Base-by-base conservation (phyloP, 2,797 vertebrate genomes). In the Miopithecus talapoin region DNA sequence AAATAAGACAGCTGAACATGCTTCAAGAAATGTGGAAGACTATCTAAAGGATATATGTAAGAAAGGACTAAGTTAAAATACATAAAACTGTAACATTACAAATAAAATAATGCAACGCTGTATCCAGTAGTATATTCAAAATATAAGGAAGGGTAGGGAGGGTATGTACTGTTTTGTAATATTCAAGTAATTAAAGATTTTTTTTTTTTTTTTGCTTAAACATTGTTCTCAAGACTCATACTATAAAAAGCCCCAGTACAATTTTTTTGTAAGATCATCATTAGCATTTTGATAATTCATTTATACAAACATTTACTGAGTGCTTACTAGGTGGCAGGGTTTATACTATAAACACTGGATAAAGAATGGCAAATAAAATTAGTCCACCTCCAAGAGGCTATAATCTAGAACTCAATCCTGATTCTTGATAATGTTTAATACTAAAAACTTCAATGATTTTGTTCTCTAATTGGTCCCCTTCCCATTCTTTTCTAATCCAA, bases 401-500 rank as follows among this genome's bases (percentile, higher is more conserved):
- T 43, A 91, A 85, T 85, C 24, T 76, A 79, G 22, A 96, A 95
- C 55, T 64, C 86, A 41, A 96, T 57, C 59, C 41, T 79, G 19
- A 88, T 72, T 95, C 41, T 43, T 72, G 39, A 78, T n/a, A 55
- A 91, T 46, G 53, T 95, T 95, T 91, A 93, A 57, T 50, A 75
- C 46, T 43, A 96, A 57, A 97, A 89, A 80, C 26, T 57, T 87
- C 14, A 72, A n/a, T 26, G 33, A 41, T 33, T 89, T 89, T 33
- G 79, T 93, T 30, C 55, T 74, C 24, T 83, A 22, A 97, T 61
- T 90, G 84, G 61, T 79, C 21, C 53, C 61, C 79, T 94, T 95
- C 22, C 43, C 33, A 74, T 85, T 97, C 46, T 94, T 76, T 70
- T 89, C 53, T 91, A 89, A 83, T 41, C n/a, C 13, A 93, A 93